phyloP scores from a whole-genome alignment of 2,797 vertebrate species.

The Lates japonicus region DNA sequence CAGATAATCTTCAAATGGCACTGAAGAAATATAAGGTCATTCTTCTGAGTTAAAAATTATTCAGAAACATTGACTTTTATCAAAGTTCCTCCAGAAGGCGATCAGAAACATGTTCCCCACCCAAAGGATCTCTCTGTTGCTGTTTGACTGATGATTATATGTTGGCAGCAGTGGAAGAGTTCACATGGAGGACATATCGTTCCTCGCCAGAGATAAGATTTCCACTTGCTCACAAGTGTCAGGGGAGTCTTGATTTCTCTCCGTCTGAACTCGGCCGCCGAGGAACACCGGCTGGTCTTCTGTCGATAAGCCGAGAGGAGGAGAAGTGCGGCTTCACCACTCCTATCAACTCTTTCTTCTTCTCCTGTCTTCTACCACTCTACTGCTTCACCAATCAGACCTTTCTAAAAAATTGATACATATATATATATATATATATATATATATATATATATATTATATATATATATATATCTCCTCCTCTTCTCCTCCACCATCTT shows the following conservation, averaged over 20 bases:
- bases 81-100: background rate
- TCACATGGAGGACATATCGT: slow-evolving; percentile 16
- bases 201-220: slow-evolving; percentile 21
- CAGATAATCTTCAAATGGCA: background rate
- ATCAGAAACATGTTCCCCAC: slow-evolving; percentile 4
- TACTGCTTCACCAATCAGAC: background rate
- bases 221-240: slow-evolving; percentile 28
- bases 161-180: slow-evolving; percentile 24
- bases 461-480: no score
- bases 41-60: background rate
- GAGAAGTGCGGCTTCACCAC: slow-evolving; percentile 4
- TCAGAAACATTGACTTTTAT: background rate
- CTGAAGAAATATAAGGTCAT: background rate
- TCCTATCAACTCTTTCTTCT: slow-evolving; percentile 2
- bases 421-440: no score
- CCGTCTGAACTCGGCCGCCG: background rate
- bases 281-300: slow-evolving; percentile 31
- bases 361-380: background rate
- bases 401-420: background rate
- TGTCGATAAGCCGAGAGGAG: slow-evolving; percentile 36
- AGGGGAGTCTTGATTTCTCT: slow-evolving; percentile 5
- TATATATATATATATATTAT: no score
- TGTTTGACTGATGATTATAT: background rate
- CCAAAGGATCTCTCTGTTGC: background rate
- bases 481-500: background rate